These are phyloP conservation scores for Cepaea nemoralis DNA, from an alignment of 1,140 invertebrate species.

Conservation along the genomic window DNA sequence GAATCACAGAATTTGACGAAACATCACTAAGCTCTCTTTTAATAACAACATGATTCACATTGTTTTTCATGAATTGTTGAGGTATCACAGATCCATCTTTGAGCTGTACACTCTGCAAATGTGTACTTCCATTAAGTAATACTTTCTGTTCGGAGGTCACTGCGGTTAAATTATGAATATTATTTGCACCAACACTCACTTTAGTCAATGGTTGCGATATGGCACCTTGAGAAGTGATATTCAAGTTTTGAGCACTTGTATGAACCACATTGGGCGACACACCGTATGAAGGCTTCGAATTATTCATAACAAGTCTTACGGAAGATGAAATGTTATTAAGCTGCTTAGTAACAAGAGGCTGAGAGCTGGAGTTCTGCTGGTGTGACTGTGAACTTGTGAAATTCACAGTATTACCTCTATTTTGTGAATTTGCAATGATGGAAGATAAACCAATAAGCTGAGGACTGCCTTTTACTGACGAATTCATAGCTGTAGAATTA, in stretches of 20 bases:
- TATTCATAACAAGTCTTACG: slow-evolving; percentile 34
- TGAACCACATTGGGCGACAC: background rate
- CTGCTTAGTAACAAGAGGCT: background rate
- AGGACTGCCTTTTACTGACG: slow-evolving; percentile 37
- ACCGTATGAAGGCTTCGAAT: slow-evolving; percentile 8
- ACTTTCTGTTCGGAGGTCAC: slow-evolving; percentile 64
- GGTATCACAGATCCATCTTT: slow-evolving; percentile 42
- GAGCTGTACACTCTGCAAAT: slow-evolving; percentile 28
- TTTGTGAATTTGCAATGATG: slow-evolving; percentile 47
- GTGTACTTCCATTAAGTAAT: slow-evolving; percentile 52
- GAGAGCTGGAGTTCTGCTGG: background rate
- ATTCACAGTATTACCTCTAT: background rate
- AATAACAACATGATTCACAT: slow-evolving; percentile 23
- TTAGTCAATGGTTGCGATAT: slow-evolving; percentile 6
- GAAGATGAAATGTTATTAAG: slow-evolving; percentile 15
- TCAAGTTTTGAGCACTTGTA: background rate
- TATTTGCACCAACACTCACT: slow-evolving; percentile 67
- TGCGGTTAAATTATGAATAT: slow-evolving; percentile 67
- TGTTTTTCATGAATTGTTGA: slow-evolving; percentile 36
- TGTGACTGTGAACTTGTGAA: background rate
- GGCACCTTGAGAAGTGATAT: background rate
- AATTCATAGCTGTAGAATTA: slow-evolving; percentile 17
- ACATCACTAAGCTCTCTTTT: slow-evolving; percentile 38
- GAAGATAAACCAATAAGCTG: slow-evolving; percentile 61
- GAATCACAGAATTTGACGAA: slow-evolving; percentile 38